Percentiles rank a stretch among this genome's conserved stretches.
phyloP scores from a whole-genome alignment of 2,113 vertebrate species.

The Grammomys surdaster region DNA sequence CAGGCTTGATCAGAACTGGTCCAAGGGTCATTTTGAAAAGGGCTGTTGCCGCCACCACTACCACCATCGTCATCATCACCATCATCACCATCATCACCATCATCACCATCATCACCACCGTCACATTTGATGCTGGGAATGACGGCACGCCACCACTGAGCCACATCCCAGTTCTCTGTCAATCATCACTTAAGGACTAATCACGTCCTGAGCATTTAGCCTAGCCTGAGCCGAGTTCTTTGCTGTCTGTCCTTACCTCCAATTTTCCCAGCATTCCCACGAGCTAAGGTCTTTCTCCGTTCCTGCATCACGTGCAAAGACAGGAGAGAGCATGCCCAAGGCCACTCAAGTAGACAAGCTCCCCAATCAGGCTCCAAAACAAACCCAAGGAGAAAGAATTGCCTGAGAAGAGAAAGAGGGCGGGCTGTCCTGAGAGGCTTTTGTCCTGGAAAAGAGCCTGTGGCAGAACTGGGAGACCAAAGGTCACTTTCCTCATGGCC shows the following conservation, averaged over 20 bases:
- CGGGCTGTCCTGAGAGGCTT: rapidly evolving
- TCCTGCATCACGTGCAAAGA: neutral
- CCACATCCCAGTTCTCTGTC: neutral
- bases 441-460: neutral
- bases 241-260: rapidly evolving
- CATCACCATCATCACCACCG: too few species aligned
- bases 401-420: neutral
- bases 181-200: neutral
- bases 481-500: neutral
- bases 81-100: rapidly evolving
- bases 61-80: neutral
- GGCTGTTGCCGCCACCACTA: neutral
- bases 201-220: neutral
- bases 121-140: neutral
- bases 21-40: neutral
- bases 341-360: neutral
- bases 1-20: neutral
- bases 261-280: neutral
- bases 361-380: neutral
- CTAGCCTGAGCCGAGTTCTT: neutral
- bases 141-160: neutral
- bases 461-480: neutral
- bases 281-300: rapidly evolving
- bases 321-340: neutral
- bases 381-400: neutral